Evolutionary conservation across 2,113 vertebrate species (phyloP).

Genomic region (Chaetodon auriga): DNA sequence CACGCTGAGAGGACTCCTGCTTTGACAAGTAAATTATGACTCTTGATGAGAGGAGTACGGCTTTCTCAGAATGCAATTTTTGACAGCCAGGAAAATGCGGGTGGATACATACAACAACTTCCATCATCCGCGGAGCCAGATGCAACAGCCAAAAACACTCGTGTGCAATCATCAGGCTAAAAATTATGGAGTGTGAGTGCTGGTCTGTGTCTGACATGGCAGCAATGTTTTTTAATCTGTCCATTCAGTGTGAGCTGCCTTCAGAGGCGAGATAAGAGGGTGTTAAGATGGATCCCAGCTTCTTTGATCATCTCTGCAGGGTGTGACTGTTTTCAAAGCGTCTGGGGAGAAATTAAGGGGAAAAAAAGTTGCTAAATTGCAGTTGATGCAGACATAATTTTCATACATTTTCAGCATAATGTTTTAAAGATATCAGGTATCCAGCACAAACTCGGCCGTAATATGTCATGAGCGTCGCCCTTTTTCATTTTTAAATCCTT

Average conservation of each 20-base stretch:
- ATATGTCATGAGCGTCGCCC: conserved; percentile 22
- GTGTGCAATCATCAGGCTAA: conserved; percentile 79
- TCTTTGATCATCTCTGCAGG: conserved; percentile 74
- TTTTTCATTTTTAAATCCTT: conserved; percentile 43
- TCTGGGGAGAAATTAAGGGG: conserved; percentile 52
- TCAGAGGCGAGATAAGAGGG: conserved; percentile 71
- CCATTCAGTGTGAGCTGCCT: conserved; percentile 70
- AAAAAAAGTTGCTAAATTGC: conserved; percentile 66
- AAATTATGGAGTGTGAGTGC: conserved; percentile 80
- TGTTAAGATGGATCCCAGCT: conserved; percentile 67
- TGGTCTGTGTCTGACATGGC: conserved; percentile 73
- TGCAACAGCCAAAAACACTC: conserved; percentile 77
- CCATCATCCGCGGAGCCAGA: conserved; percentile 73
- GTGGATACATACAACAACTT: conserved; percentile 77
- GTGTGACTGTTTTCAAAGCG: conserved; percentile 58
- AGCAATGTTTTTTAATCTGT: conserved; percentile 79
- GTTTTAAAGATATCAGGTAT: conserved; percentile 64
- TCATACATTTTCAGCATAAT: conserved; percentile 58
- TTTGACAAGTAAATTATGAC: conserved; percentile 86
- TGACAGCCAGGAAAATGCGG: conserved; percentile 77
- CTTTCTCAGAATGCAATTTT: conserved; percentile 78
- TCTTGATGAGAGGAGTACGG: conserved; percentile 76
- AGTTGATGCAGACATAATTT: conserved; percentile 66
- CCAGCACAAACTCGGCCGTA: conserved; percentile 23
- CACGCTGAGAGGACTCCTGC: conserved; percentile 74